Base-by-base conservation (phyloP, 2,113 vertebrate genomes). In the Strigops habroptila region DNA sequence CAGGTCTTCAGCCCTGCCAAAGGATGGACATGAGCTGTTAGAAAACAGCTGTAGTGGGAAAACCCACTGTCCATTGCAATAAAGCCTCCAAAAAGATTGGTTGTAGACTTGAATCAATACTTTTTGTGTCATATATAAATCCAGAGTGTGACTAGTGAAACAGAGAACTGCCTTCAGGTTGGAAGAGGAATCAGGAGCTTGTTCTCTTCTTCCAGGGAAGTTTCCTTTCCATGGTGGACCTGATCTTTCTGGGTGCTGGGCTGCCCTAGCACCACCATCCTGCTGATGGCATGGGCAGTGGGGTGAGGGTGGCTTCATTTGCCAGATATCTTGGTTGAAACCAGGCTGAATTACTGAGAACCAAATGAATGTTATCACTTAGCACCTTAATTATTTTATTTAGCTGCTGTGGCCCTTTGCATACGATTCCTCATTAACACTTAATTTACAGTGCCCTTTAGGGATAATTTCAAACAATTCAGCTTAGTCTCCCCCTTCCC, bases 351-450 rank as follows among this genome's bases (percentile, higher is more conserved):
- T 95, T 87, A 93, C 24, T 80, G 95, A 96, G 96, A 96, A 55
- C 88, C 81, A 67, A 91, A 96, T 94, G 92, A 95, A 94, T 80
- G 88, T 85, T 93, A 96, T 89, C 95, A 84, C 88, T 96, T 94
- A 96, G 92, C 92, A 95, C 95, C 96, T 96, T 96, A 96, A 96
- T 96, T 97, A 96, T 96, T 97, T 97, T 97, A 97, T 96, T 96
- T 96, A 94, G 91, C 94, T 95, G 11, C 95, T 44, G 41, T 60
- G 93, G 92, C 91, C 95, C 95, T 94, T 91, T 93, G 96, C 93
- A 96, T 82, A 96, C 86, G 96, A 95, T 96, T 96, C 96, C 91
- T 97, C 95, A 96, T 96, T 97, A 96, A 96, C 96, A 94, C 95
- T 96, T 97, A 96, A 97, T 97, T 95, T 95, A 94, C 91, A 93